Base-by-base conservation (phyloP, 2,888 invertebrate genomes). In the Aleiodes alternator region DNA sequence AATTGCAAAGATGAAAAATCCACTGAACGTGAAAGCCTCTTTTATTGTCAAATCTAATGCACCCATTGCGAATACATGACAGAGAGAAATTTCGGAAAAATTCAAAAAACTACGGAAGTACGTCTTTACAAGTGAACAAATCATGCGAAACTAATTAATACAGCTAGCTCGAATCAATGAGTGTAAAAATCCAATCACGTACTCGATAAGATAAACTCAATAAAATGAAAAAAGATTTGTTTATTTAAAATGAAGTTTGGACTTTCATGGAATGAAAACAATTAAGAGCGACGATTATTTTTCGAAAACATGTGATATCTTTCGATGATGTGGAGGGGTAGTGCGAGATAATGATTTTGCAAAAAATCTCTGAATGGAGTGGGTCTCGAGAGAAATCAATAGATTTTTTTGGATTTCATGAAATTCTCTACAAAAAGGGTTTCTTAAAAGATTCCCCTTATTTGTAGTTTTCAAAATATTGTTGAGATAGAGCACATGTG, bases 1-100 rank as follows among this genome's bases (percentile, higher is more conserved):
- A 7, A 81, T 16, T 1, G 79, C 56, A 11, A 84, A 4, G 3
- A 79, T 7, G 11, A 83, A 72, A 12, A 80, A 73, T 73, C 84
- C 87, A 61, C 85, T 87, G 71, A 76, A 83, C 8, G 85, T 80
- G 29, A 85, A 75, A 12, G 84, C 53, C 43, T 88, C 86, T 16
- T 87, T 86, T 34, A 88, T 79, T 84, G 84, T 86, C 75, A 88
- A 72, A 71, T 88, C 88, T 43, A 72, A 75, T 11, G 77, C 72
- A 53, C 87, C 83, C 87, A 88, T 88, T 14, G 1, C 57, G 51
- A 11, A 55, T 31, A 31, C 64, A 59, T 66, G 43, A 51, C 6
- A 16, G 2, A 12, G 12, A 8, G 6, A 12, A 61, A 61, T 61
- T 31, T 34, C 9, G 6, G 6, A 55, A 69, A 48, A 38, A 61